phyloP scores from a whole-genome alignment of 2,113 vertebrate genomes.

The Corvus moneduloides region DNA sequence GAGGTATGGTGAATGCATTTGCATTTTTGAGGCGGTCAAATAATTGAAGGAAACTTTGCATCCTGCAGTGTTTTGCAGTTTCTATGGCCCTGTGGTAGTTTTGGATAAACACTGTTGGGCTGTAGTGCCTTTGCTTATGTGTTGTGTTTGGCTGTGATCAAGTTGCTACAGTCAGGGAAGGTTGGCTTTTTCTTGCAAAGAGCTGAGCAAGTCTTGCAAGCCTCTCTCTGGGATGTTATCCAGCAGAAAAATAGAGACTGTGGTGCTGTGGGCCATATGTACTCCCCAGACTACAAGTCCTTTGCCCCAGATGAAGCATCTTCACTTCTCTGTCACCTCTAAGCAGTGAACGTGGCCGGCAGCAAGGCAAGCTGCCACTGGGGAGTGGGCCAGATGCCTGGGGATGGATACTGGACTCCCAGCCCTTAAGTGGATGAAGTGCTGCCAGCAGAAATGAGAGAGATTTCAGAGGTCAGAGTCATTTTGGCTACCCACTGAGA shows the following conservation, averaged over 20 bases:
- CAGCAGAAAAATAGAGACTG: background rate
- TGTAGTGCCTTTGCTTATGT: background rate
- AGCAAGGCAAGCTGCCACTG: background rate
- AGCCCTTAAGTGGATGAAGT: background rate
- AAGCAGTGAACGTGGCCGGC: background rate
- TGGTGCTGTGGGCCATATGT: background rate
- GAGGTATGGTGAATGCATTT: background rate
- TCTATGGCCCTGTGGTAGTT: background rate
- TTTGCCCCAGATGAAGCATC: background rate
- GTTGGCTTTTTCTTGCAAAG: background rate
- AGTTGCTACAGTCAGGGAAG: background rate
- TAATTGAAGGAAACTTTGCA: conserved; percentile 15
- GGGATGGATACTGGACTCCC: background rate
- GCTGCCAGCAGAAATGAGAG: background rate
- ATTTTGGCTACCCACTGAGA: background rate
- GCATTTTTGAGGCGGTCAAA: background rate
- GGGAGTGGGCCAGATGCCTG: background rate
- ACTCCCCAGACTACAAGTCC: background rate
- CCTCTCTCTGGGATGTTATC: background rate
- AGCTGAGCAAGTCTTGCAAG: background rate
- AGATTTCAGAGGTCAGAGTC: background rate
- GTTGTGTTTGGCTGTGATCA: background rate
- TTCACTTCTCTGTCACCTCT: background rate
- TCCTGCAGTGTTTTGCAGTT: background rate
- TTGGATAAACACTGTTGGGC: conserved; percentile 5